Percentiles rank a stretch among this genome's conserved stretches.
phyloP scores from a whole-genome alignment of 2,888 invertebrate genomes.

The Muschampia plurimacula region DNA sequence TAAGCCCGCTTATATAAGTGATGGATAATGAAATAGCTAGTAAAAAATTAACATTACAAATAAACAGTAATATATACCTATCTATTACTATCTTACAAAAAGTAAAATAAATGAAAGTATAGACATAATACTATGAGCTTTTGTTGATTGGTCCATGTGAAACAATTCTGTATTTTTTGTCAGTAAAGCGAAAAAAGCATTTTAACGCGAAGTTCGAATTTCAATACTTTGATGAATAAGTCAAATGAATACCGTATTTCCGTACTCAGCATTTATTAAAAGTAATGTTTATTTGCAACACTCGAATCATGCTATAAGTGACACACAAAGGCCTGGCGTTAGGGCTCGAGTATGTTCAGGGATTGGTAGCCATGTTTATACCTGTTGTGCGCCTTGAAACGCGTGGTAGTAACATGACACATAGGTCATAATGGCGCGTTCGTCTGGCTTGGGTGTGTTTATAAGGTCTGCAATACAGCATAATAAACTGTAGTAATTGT shows the following conservation, averaged over 20 bases:
- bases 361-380: slow-evolving; percentile 80
- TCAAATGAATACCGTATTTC: slow-evolving; percentile 15
- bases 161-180: slow-evolving; percentile 2
- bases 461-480: slow-evolving; percentile 94
- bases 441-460: slow-evolving; percentile 99
- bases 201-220: slow-evolving; percentile 8
- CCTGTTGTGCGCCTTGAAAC: slow-evolving; percentile 99
- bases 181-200: slow-evolving; percentile 17
- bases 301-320: slow-evolving; percentile 80
- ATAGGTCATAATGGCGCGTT: slow-evolving; percentile 99
- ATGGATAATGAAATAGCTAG: not conserved
- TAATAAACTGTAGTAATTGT: slow-evolving; percentile 42
- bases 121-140: not conserved
- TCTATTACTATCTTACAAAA: not conserved
- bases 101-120: not conserved
- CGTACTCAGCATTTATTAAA: slow-evolving; percentile 42
- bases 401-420: slow-evolving; percentile 99
- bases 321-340: slow-evolving; percentile 81
- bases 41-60: not conserved
- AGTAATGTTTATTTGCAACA: slow-evolving; percentile 56
- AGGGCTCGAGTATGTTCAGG: slow-evolving; percentile 65
- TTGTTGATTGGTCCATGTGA: not conserved
- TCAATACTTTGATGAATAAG: slow-evolving; percentile 6
- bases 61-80: not conserved
- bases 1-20: too few relatives aligned